Evolutionary conservation across 92 coral and sea anemone species (phyloP).

Genomic region (Siderastrea radians): DNA sequence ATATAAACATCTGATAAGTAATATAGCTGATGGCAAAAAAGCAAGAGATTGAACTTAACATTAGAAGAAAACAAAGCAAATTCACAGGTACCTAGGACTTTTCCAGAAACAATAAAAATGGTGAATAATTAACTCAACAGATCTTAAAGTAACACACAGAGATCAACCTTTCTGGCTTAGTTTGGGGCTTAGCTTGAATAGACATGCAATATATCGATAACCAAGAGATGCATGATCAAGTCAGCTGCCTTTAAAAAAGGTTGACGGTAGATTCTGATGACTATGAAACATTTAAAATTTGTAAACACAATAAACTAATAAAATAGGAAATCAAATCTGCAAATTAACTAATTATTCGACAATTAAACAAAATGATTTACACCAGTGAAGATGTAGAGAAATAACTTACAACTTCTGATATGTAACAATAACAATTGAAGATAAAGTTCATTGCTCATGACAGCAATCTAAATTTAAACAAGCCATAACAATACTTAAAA

Average conservation of each 20-base stretch:
- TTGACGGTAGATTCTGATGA: neutral
- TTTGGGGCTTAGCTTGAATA: neutral
- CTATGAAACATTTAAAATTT: neutral
- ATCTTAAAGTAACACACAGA: neutral
- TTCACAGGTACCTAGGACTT: neutral
- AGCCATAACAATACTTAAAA: no score
- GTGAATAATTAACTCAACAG: neutral
- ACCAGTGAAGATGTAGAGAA: neutral
- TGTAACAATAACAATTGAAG: no score
- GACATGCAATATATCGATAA: neutral
- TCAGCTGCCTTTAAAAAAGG: neutral
- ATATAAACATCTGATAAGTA: neutral
- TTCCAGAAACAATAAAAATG: neutral
- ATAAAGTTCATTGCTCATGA: no score
- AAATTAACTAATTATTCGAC: neutral
- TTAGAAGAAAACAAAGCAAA: neutral
- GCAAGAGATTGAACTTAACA: neutral
- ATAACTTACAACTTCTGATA: no score
- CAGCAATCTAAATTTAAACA: no score
- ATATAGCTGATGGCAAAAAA: neutral
- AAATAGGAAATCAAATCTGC: neutral
- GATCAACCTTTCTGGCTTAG: neutral
- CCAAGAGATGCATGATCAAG: neutral
- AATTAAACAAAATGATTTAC: neutral
- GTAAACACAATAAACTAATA: neutral